Evolutionary conservation across 2,888 invertebrate species (phyloP), one percentile per base, ranked within the genome.

Genomic region (Ferdinandea cuprea): DNA sequence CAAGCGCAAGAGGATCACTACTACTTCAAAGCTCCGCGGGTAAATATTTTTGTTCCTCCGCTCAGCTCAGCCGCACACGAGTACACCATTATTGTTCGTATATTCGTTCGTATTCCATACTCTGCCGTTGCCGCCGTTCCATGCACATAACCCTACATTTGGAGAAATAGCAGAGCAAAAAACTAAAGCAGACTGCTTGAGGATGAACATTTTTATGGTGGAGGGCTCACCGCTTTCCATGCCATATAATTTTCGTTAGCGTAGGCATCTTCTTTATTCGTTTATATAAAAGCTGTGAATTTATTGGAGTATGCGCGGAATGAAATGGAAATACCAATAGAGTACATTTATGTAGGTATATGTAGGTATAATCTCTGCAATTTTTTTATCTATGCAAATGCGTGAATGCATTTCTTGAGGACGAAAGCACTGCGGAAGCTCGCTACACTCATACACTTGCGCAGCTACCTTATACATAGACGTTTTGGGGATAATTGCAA

Each of bases 231-330:
- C 40, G 37, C 19, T 48, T 54, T 17, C 42, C 73, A 68, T 72
- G 42, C 50, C 30, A 65, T 72, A 48, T 65, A 56, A 52, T 65
- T 69, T 66, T 69, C 65, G 74, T 74, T 42, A 63, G 80, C 74
- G 69, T 48, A 79, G 65, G 63, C 74, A 63, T 52, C 65, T 48
- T 69, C 63, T 63, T 56, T 46, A 35, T 32, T 65, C 35, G 48
- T 54, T 52, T 63, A 42, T 58, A 42, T 69, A 61, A n/a, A 54
- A 69, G 71, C 66, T 68, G 15, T 28, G 37, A 48, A 35, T 76
- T 46, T 66, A 21, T 50, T 71, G 40, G 81, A 83, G 77, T 77
- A 83, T 83, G 81, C 81, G 81, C 81, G 71, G 50, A 81, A 81
- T 63, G 35, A 25, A 56, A 50, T 68, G 54, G 35, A 59, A 61